Percentiles rank a stretch among this genome's conserved stretches.
Evolutionary conservation across 1,140 invertebrate genomes (phyloP).

Genomic region (Thalassaphorura encarpata): DNA sequence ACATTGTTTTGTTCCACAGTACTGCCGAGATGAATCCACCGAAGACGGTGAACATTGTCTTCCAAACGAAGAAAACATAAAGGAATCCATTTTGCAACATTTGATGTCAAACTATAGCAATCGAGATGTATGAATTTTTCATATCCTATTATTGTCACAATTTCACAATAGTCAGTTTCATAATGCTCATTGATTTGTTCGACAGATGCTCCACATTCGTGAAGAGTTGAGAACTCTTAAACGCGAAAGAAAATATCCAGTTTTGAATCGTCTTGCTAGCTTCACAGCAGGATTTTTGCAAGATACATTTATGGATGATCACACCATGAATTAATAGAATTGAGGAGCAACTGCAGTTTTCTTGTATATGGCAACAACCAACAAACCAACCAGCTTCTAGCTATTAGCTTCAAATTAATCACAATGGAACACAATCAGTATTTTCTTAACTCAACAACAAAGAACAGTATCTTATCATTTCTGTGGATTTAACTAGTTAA

Average conservation of each 20-base stretch:
- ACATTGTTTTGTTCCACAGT: neutral
- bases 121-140: neutral
- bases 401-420: too few species aligned
- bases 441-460: too few species aligned
- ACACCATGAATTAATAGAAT: too few species aligned
- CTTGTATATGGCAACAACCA: too few species aligned
- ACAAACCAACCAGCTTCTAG: too few species aligned
- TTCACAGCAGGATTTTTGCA: slow-evolving; percentile 8
- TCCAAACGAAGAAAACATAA: slow-evolving; percentile 6
- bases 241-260: neutral
- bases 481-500: too few species aligned
- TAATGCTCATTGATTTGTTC: neutral
- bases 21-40: slow-evolving; percentile 6
- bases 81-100: neutral
- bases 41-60: neutral
- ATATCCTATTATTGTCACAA: neutral
- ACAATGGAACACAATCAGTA: too few species aligned
- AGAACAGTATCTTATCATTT: too few species aligned
- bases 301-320: slow-evolving; percentile 4
- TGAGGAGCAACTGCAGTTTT: too few species aligned
- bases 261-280: neutral
- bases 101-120: slow-evolving; percentile 2
- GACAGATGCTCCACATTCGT: slow-evolving; percentile 9
- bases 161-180: neutral
- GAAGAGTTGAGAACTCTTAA: slow-evolving; percentile 5